Percentiles rank a stretch among this genome's conserved stretches.
phyloP scores from a whole-genome alignment of 2,113 vertebrate genomes.

The Daphoenositta chrysoptera region DNA sequence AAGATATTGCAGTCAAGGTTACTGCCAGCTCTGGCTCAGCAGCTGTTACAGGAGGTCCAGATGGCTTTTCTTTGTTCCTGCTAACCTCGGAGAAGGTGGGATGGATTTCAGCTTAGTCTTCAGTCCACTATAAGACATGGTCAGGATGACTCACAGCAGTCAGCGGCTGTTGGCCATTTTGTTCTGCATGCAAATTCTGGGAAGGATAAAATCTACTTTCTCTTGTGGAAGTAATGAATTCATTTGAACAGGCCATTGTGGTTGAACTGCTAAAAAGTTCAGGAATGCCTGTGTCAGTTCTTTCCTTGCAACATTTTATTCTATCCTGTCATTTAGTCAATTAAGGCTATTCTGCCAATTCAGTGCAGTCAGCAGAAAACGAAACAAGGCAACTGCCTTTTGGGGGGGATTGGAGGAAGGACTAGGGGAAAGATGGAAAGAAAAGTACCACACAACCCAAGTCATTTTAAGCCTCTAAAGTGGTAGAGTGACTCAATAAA shows the following conservation, averaged over 20 bases:
- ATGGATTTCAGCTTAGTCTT: neutral
- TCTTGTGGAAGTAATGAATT: neutral
- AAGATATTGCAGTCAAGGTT: neutral
- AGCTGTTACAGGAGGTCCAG: neutral
- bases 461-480: neutral
- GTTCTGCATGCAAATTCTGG: neutral
- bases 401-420: too few species aligned
- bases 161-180: neutral
- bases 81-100: neutral
- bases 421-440: neutral
- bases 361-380: conserved; percentile 40
- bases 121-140: neutral
- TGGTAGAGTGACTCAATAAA: conserved; percentile 11
- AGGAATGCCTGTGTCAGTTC: conserved; percentile 37
- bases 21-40: neutral
- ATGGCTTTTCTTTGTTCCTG: neutral
- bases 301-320: conserved; percentile 46
- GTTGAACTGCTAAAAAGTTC: conserved; percentile 23
- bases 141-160: neutral
- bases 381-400: neutral
- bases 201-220: conserved; percentile 19
- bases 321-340: conserved; percentile 57
- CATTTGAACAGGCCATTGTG: conserved; percentile 20
- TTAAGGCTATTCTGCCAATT: conserved; percentile 24
- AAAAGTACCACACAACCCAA: neutral